Percentiles rank a stretch among this genome's conserved stretches.
These are phyloP conservation scores for Entomyzon cyanotis DNA, from an alignment of 2,113 vertebrate genomes.

Conservation along the genomic window DNA sequence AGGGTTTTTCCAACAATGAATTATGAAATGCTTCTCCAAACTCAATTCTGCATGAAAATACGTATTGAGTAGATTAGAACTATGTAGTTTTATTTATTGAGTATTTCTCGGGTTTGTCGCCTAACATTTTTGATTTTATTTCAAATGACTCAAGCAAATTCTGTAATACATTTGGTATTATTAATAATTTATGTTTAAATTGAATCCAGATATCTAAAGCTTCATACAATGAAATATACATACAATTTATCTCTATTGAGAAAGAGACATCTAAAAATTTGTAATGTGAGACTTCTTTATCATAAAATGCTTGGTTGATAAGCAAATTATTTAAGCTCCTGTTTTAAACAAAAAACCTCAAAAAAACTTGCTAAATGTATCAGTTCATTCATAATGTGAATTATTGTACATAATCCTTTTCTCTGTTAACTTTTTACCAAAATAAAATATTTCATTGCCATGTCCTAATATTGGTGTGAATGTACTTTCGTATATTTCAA, in stretches of 20 bases:
- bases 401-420: not conserved
- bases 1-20: constrained; percentile 75
- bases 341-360: not conserved
- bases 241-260: not conserved
- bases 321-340: not conserved
- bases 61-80: constrained; percentile 26
- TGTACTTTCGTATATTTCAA: not conserved
- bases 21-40: constrained; percentile 67
- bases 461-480: not conserved
- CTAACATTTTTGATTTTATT: not conserved
- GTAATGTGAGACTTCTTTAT: not conserved
- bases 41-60: constrained; percentile 64
- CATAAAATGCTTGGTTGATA: not conserved
- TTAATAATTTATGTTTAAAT: not conserved
- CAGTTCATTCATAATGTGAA: not conserved
- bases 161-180: not conserved
- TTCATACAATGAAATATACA: not conserved
- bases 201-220: not conserved
- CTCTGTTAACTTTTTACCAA: not conserved
- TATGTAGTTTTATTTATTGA: constrained; percentile 15
- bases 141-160: not conserved
- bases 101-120: not conserved
- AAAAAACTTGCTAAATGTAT: not conserved
- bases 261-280: not conserved
- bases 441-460: not conserved